A percentile compares a stretch with the other conserved stretches of the same genome.
Conservation (phyloP, 2,797 vertebrate genomes). For the Onychomys torridus region DNA sequence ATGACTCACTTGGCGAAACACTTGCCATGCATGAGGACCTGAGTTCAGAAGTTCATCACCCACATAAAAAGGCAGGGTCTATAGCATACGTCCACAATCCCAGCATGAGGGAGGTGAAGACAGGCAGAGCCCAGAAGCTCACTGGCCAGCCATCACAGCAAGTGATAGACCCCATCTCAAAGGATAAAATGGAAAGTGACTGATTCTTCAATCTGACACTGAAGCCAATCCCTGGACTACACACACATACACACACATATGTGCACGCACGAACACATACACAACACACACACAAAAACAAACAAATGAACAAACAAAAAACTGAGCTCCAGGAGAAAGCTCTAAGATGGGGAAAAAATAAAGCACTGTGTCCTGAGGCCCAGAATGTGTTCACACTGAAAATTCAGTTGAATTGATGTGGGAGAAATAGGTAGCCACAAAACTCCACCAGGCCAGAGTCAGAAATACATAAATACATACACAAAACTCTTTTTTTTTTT, state of each 20-base stretch:
- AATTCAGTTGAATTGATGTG: neutral
- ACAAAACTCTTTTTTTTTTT: neutral
- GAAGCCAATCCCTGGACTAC: neutral
- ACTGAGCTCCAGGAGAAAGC: neutral
- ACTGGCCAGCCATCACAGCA: neutral
- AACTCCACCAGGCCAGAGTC: neutral
- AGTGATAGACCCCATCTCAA: neutral
- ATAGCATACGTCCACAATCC: neutral
- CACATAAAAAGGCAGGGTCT: neutral
- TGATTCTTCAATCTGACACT: neutral
- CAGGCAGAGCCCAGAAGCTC: neutral
- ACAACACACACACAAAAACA: neutral
- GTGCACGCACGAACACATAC: neutral
- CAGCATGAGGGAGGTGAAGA: neutral
- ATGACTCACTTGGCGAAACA: neutral
- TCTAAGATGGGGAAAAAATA: too few species aligned
- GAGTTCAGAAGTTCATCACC: neutral
- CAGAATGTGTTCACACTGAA: neutral
- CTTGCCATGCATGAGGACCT: neutral
- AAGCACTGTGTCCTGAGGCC: neutral
- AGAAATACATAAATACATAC: neutral
- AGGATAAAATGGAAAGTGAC: neutral
- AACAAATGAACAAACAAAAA: neutral
- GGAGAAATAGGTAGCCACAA: neutral
- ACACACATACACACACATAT: neutral